Base-by-base conservation (phyloP, 2,797 vertebrate species). In the Ctenopoma kingsleyae region DNA sequence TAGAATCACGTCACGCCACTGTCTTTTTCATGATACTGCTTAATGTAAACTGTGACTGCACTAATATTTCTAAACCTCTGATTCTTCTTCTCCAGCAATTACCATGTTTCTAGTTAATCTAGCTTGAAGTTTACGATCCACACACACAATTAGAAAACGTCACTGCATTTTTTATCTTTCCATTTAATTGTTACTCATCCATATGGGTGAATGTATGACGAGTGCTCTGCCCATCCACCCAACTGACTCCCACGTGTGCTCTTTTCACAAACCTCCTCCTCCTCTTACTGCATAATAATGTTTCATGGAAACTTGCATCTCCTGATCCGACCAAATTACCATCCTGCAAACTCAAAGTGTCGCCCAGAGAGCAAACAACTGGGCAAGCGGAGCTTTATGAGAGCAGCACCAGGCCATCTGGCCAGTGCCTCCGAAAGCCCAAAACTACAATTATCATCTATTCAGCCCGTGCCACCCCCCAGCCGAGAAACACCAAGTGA, bases 381-480 rank as follows among this genome's bases (percentile, higher is more conserved):
- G 92, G 94, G 91, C 93, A 89, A 94, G 86, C 82, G 75, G 83
- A 90, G 78, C 94, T 94, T 94, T 95, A 87, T 89, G 74, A 91
- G 91, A 94, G 92, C 50, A 89, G 78, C 87, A 91, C 48, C 48
- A 82, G 91, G 92, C 96, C 97, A 97, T 97, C 97, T 97, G 96
- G 94, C 92, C 89, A 59, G 88, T 86, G 91, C 91, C 86, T 89
- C 91, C 91, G 87, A 96, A 93, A 93, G 92, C 93, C 92, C 94
- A 88, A 94, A 92, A 83, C 92, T 93, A 92, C 94, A 95, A 95
- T 96, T 94, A 93, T 92, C 94, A 94, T 92, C 70, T 93, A 88
- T 94, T 92, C 94, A 95, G 86, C 91, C 89, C 90, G 91, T 86
- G 81, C 81, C 80, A 76, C 87, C 93, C 88, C 88, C 61, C 36